Evolutionary conservation across 2,113 vertebrate species (phyloP).

Genomic region (Danio rerio): GRCz12tu NC_133189.1:33619501-33620000

Average conservation of each 20-base stretch:
- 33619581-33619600: neutral
- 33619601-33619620: conserved; percentile 2
- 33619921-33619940: conserved; percentile 59
- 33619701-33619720: conserved; percentile 23
- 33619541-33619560: neutral
- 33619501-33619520: neutral
- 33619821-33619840: conserved; percentile 69
- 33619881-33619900: conserved; percentile 69
- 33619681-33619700: neutral
- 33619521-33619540: neutral
- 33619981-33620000: conserved; percentile 55
- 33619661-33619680: conserved; percentile 17
- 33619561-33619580: neutral
- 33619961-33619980: conserved; percentile 54
- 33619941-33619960: conserved; percentile 51
- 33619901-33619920: conserved; percentile 64
- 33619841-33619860: conserved; percentile 72
- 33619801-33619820: conserved; percentile 71
- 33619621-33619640: conserved; percentile 10
- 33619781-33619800: conserved; percentile 71
- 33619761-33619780: conserved; percentile 64
- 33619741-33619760: conserved; percentile 24
- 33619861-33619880: conserved; percentile 66
- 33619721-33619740: neutral
- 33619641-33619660: neutral